Evolutionary conservation across 2,888 invertebrate species (phyloP), one percentile per base, ranked within the genome.

Genomic region (Lepeophtheirus nordmannii): DNA sequence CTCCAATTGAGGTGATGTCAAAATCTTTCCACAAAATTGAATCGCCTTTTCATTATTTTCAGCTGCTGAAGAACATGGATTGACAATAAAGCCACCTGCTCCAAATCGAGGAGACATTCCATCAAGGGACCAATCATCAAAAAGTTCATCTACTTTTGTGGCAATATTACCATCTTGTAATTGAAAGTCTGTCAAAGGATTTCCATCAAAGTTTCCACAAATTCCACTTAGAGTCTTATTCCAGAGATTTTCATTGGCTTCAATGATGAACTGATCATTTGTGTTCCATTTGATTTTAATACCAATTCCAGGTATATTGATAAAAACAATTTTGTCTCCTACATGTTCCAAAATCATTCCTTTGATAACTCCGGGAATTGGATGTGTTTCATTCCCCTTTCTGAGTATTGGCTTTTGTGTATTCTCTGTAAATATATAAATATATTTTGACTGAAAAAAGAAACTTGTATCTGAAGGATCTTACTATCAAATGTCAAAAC

Each of bases 231-330:
- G 53, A 3, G 88, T 86, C 71, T 83, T 82, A 72, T 86, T 86
- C 85, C 87, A 89, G 41, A 87, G 74, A 1, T 80, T 79, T 30
- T 84, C 81, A 1, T 82, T 79, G 0, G 83, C 84, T 73, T 84
- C 83, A 0, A 88, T 76, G 68, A 83, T 78, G 8, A 89, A 77
- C 68, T 84, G 74, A 72, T 83, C 83, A 73, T 82, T 77, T 9
- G 82, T 81, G 73, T 91, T 88, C 91, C 91, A 92, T 69, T 84
- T 82, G 64, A 91, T 71, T 39, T 81, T 80, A 22, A 85, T 75
- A 0, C 86, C 87, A 1, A 82, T 74, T 0, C 81, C 78, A 70
- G 86, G 86, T 68, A 89, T 76, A 59, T 81, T 79, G 40, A 88
- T 79, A 17, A 84, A 76, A 1, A 89, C 53, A 3, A 46, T 80